Conservation (phyloP, 1,140 invertebrate genomes). For the Bicyclus anynana region DNA sequence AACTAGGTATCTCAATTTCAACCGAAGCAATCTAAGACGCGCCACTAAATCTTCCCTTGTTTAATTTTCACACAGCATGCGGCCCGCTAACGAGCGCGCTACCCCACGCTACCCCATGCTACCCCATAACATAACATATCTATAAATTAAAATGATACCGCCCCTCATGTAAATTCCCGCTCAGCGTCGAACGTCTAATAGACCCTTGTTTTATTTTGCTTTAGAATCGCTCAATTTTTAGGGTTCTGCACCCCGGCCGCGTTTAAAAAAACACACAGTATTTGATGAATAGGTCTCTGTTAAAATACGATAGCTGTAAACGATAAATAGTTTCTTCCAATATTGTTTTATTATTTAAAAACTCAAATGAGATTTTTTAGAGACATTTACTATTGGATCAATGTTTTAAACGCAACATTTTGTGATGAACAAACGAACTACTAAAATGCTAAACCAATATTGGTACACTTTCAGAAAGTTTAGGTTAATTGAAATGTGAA, state of each 20-base stretch:
- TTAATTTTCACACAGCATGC: conserved; percentile 23
- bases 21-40: conserved; percentile 19
- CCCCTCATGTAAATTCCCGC: conserved; percentile 1
- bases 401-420: no score
- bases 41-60: conserved; percentile 16
- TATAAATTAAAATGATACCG: conserved; percentile 19
- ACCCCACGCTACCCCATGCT: background rate
- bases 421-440: no score
- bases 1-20: conserved; percentile 12
- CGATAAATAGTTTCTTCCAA: no score
- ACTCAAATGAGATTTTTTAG: no score
- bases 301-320: no score
- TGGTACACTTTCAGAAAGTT: no score
- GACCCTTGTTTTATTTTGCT: conserved; percentile 1
- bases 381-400: no score
- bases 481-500: no score
- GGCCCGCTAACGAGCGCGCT: conserved; percentile 12
- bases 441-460: no score
- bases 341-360: no score
- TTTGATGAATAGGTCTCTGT: no score
- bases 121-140: conserved; percentile 7
- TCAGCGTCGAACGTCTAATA: background rate
- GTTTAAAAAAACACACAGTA: no score
- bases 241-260: background rate
- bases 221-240: background rate